Evolutionary conservation across 2,888 invertebrate genomes (phyloP), one percentile per base, ranked within the genome.

Genomic region (Mantis religiosa): DNA sequence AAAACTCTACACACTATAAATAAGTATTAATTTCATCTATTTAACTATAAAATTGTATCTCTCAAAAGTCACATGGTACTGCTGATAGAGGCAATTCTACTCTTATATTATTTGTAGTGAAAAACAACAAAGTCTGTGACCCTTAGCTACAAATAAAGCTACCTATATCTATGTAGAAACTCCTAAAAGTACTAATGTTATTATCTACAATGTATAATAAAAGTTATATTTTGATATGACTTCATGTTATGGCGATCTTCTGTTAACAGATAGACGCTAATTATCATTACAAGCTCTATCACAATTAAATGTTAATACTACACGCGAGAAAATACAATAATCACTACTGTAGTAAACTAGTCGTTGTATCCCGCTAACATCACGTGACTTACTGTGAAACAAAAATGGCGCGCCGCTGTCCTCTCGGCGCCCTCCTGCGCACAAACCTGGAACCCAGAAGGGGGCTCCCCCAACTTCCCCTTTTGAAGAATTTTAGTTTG

Each of bases 1-100:
- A 89, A 90, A 89, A 87, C 20, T 86, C 89, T 89, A 89, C 85
- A 47, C 15, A 85, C 89, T 89, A 88, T 85, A 89, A 85, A 89
- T 83, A 28, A 89, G 81, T 88, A 88, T 88, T 88, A 20, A 54
- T 71, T 25, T 85, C n/a, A 88, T 88, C 88, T 88, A 88, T 83
- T 71, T 20, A 71, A 84, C 88, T 88, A 88, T 82, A 30, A 83
- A 28, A 71, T 25, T 84, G 84, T 25, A 85, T 25, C 34, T 85
- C 85, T 81, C 84, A 85, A 88, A 41, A 28, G 84, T 85, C 85
- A 41, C 41, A 85, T 85, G 41, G 7, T 41, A 85, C 30, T 85
- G 28, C 14, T 83, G 83, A 83, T 83, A 28, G 41, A 30, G 41
- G 30, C 20, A 85, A 85, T 85, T 30, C 27, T 41, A 47, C 34